Evolutionary conservation across 2,113 vertebrate genomes (phyloP), one percentile per base, ranked within the genome.

Genomic region (Balaeniceps rex): DNA sequence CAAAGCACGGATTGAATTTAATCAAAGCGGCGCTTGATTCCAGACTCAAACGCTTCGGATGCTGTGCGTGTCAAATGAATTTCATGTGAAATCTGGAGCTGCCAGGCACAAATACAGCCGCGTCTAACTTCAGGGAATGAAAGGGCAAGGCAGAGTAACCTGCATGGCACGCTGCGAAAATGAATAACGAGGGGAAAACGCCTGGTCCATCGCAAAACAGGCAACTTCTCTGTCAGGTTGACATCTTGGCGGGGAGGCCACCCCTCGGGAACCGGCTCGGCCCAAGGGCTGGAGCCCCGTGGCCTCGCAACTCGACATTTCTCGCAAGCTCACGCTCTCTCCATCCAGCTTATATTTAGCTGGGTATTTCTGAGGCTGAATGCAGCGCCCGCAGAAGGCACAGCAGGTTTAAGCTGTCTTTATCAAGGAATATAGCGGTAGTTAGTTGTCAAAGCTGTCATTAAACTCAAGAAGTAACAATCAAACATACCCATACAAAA

Each of bases 401-500:
- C 54, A 4, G 77, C 55, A 88, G 83, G 31, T 2, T 63, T 46
- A 16, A 69, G 64, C 49, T 81, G 78, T 60, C 42, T 63, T 71
- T 21, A 14, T 10, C 46, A 31, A 11, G 87, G 54, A 78, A 61
- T 15, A n/a, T 8, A 60, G 84, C 4, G 14, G 70, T 14, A 70
- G 79, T 14, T 42, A 82, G 25, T 26, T 94, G 95, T 92, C 94
- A 93, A 81, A 86, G 85, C 86, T 92, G 92, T 86, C 77, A 33
- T 23, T 78, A 85, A 91, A 83, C 83, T 70, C 44, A 19, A 55
- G 72, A 12, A 87, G 92, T 8, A 57, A 82, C 31, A 71, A 94
- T 71, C 94, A 94, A 94, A 95, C 75, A 63, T 1, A 29, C 49
- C 29, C 58, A 22, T 34, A 80, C 60, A 87, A 52, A 58, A 72